phyloP scores from a whole-genome alignment of 2,113 vertebrate species.

The Suricata suricatta region DNA sequence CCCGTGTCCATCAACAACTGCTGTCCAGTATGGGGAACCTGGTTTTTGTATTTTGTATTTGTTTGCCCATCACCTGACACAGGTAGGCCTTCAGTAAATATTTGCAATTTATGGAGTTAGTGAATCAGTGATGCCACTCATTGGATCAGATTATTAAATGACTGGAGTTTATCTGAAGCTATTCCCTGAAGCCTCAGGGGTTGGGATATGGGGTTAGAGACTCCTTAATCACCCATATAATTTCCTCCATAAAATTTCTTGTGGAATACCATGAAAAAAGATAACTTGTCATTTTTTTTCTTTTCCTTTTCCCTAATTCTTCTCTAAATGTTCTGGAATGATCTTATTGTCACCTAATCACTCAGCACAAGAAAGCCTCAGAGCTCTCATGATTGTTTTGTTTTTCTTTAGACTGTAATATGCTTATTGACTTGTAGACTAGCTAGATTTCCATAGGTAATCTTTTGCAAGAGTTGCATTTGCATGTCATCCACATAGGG shows the following conservation, averaged over 20 bases:
- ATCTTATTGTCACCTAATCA: neutral
- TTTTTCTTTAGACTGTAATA: conserved; percentile 20
- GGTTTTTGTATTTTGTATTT: neutral
- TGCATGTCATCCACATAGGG: conserved; percentile 44
- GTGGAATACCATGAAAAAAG: neutral
- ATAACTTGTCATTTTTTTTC: neutral
- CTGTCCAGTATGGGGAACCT: neutral
- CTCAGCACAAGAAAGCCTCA: neutral
- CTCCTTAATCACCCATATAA: neutral
- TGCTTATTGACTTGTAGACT: conserved; percentile 34
- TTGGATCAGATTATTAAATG: neutral
- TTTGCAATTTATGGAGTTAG: neutral
- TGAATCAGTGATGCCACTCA: neutral
- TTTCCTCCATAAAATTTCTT: neutral
- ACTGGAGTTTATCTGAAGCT: neutral
- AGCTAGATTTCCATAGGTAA: conserved; percentile 60
- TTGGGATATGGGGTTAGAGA: neutral
- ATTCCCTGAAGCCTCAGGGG: neutral
- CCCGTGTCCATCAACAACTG: fast-evolving
- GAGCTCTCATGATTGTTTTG: neutral
- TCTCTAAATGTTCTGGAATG: conserved; percentile 1
- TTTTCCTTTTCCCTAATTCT: conserved; percentile 18
- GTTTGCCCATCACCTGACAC: neutral
- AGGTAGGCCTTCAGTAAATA: neutral
- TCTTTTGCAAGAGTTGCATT: conserved; percentile 52